A percentile compares a stretch with the other conserved stretches of the same genome.
These are phyloP conservation scores for Scytalopus superciliaris DNA, from an alignment of 2,113 vertebrate species.

Conservation along the genomic window DNA sequence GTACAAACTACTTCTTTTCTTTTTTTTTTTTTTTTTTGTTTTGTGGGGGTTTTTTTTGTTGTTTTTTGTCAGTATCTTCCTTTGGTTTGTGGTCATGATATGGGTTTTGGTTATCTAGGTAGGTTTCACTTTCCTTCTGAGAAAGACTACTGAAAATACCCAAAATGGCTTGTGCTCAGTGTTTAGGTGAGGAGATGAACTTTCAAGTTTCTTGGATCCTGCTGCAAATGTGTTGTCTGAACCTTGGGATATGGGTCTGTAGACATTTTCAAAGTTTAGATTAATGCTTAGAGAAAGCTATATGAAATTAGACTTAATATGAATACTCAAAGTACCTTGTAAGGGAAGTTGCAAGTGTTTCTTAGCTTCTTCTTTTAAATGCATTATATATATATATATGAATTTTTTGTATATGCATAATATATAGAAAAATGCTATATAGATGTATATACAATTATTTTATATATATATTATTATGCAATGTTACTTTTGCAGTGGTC, in stretches of 20 bases:
- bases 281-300: not conserved
- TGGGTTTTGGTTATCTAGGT: not conserved
- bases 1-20: not conserved
- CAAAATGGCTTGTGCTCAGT: not conserved
- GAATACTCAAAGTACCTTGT: not conserved
- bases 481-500: not conserved
- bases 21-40: not conserved
- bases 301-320: not conserved
- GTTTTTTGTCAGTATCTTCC: not conserved
- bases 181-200: not conserved
- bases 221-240: not conserved
- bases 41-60: not conserved
- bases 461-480: too few species aligned
- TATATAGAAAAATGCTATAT: too few species aligned
- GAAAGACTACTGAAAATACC: not conserved
- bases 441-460: too few species aligned
- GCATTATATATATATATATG: fast-evolving
- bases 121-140: not conserved
- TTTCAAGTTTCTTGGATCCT: not conserved
- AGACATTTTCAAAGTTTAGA: not conserved
- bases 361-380: not conserved
- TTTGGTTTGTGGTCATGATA: not conserved
- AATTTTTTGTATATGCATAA: not conserved
- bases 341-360: not conserved
- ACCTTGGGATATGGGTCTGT: not conserved